These are phyloP conservation scores for Heteromormyrus szaboi DNA, from an alignment of 2,797 vertebrate genomes.

Conservation along the genomic window DNA sequence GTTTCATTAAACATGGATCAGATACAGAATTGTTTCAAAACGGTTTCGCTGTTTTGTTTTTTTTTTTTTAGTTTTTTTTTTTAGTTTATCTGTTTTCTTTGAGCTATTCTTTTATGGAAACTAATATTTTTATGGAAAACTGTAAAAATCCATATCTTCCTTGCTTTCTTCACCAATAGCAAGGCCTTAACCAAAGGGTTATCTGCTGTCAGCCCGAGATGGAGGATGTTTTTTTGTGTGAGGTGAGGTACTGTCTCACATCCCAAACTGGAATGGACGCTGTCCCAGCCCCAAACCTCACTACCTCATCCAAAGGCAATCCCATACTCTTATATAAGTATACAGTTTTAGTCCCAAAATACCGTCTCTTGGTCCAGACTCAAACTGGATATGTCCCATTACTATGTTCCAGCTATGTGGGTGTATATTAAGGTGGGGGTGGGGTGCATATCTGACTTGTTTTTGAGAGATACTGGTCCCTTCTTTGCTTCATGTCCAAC, in stretches of 20 bases:
- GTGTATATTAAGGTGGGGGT: neutral
- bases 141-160: neutral
- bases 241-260: neutral
- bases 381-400: neutral
- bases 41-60: neutral
- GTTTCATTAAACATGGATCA: neutral
- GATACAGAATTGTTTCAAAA: neutral
- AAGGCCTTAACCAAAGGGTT: neutral
- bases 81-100: neutral
- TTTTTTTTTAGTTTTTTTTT: too few species aligned
- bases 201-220: neutral
- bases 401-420: neutral
- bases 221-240: neutral
- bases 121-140: neutral
- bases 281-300: conserved; percentile 14
- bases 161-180: neutral
- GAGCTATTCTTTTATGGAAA: neutral
- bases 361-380: neutral
- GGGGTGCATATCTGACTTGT: neutral
- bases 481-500: neutral
- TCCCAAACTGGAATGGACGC: conserved; percentile 7
- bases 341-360: conserved; percentile 2
- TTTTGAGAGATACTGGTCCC: neutral
- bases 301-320: neutral
- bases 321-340: neutral